phyloP scores from a whole-genome alignment of 2,888 invertebrate species.

The Chymomyza procnemis region DNA sequence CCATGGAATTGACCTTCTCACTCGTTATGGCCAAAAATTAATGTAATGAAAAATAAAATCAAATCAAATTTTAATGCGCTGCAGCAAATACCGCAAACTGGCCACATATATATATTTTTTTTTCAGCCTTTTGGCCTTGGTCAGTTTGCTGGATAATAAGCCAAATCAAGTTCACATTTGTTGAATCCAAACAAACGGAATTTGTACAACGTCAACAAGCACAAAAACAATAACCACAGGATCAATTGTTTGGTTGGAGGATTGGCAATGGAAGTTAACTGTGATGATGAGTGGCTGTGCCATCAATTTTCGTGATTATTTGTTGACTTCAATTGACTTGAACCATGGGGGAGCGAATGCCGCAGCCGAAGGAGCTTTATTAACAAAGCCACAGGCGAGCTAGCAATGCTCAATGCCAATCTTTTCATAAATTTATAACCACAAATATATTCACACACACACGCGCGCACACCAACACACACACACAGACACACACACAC shows the following conservation, averaged over 20 bases:
- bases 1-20: not conserved
- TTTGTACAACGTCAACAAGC: not conserved
- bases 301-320: conserved; percentile 44
- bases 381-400: conserved; percentile 58
- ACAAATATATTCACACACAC: conserved; percentile 17
- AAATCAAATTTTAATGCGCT: conserved; percentile 9
- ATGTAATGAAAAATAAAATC: not conserved
- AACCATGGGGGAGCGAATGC: conserved; percentile 7
- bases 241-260: not conserved
- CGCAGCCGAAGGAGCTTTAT: conserved; percentile 35
- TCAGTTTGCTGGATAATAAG: not conserved
- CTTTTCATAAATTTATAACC: conserved; percentile 70
- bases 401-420: conserved; percentile 29
- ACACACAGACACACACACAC: not conserved
- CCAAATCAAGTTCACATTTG: conserved; percentile 2
- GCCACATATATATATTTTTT: no score
- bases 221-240: not conserved
- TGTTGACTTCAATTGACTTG: conserved; percentile 54
- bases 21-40: not conserved
- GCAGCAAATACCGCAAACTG: not conserved
- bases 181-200: not conserved
- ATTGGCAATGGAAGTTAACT: not conserved
- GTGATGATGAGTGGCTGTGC: not conserved
- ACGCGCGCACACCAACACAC: not conserved
- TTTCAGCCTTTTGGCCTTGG: not conserved